phyloP scores from a whole-genome alignment of 1,140 invertebrate genomes.

The Dinothrombium tinctorium region DNA sequence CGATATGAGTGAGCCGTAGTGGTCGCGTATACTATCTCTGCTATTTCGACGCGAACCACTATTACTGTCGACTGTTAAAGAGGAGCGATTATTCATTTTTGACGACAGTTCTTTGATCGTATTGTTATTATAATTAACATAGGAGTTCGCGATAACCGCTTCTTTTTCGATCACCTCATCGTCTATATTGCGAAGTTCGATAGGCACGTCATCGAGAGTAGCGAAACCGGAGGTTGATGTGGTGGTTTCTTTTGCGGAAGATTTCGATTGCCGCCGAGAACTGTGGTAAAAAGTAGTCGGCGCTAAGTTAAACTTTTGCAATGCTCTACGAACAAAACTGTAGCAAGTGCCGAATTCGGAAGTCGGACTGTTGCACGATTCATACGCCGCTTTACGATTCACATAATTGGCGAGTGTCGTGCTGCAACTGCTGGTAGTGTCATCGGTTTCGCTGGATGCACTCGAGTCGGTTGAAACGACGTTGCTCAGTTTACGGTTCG shows the following conservation, averaged over 20 bases:
- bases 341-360: conserved; percentile 76
- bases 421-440: conserved; percentile 12
- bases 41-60: no score
- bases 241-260: not conserved
- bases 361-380: conserved; percentile 13
- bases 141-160: no score
- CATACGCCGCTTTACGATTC: conserved; percentile 3
- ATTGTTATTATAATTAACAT: no score
- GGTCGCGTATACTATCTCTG: no score
- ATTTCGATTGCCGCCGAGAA: conserved; percentile 4
- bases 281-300: not conserved
- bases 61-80: no score
- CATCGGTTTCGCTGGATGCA: conserved; percentile 21
- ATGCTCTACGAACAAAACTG: conserved; percentile 63
- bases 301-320: conserved; percentile 28
- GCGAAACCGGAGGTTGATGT: conserved; percentile 6
- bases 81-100: no score
- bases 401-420: conserved; percentile 2
- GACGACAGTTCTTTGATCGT: no score
- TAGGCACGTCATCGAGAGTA: conserved; percentile 37
- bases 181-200: conserved; percentile 61
- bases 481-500: conserved; percentile 21
- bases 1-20: no score
- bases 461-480: not conserved
- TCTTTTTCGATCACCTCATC: no score